Evolutionary conservation across 2,113 vertebrate species (phyloP).

Genomic region (Apistogramma diplotaenia): DNA sequence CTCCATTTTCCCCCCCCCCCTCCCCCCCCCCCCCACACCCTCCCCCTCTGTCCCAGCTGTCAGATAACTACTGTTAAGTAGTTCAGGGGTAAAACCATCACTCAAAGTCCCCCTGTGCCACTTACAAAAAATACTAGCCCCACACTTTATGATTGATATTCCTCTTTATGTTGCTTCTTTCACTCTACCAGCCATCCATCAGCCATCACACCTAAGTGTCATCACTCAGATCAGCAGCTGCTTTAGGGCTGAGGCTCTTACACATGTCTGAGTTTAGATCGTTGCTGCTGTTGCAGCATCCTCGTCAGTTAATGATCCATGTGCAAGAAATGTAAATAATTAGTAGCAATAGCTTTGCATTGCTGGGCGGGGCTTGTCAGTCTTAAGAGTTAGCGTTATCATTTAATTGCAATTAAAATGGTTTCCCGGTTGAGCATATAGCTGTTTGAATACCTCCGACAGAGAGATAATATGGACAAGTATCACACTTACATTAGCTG

Average conservation of each 20-base stretch:
- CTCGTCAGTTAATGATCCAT: not conserved
- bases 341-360: not conserved
- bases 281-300: not conserved
- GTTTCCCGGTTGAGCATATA: not conserved
- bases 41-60: not conserved
- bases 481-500: not conserved
- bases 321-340: not conserved
- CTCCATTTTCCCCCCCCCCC: not conserved
- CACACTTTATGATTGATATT: slow-evolving; percentile 42
- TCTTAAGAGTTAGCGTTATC: not conserved
- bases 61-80: slow-evolving; percentile 29
- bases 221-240: slow-evolving; percentile 5
- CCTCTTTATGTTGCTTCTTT: not conserved
- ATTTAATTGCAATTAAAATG: not conserved
- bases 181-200: slow-evolving; percentile 31
- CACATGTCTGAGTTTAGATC: not conserved
- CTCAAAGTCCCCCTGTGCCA: slow-evolving; percentile 12
- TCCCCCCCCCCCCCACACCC: not conserved
- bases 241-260: not conserved
- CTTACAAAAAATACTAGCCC: slow-evolving; percentile 4
- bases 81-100: slow-evolving; percentile 28
- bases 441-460: not conserved
- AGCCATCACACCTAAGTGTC: slow-evolving; percentile 14
- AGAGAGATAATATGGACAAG: not conserved
- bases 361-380: not conserved